These are phyloP conservation scores for Hermaeophaga mercurialis DNA, from an alignment of 2,888 invertebrate genomes.

Conservation along the genomic window DNA sequence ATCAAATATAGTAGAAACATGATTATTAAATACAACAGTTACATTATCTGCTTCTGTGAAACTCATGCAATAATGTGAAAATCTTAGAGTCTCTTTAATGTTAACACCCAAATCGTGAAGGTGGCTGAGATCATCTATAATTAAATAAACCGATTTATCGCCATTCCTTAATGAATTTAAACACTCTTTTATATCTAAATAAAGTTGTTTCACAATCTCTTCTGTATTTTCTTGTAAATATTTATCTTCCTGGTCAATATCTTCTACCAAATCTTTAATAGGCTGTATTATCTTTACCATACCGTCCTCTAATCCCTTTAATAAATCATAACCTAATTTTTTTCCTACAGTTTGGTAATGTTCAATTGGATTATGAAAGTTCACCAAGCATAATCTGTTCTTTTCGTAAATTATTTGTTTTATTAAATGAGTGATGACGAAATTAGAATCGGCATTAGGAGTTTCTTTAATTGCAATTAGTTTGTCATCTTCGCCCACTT, in stretches of 20 bases:
- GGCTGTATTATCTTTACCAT: slow-evolving; percentile 62
- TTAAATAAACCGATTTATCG: slow-evolving; percentile 54
- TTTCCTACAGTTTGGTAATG: slow-evolving; percentile 78
- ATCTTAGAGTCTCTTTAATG: slow-evolving; percentile 60
- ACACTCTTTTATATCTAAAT: slow-evolving; percentile 56
- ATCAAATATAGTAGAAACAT: slow-evolving; percentile 64
- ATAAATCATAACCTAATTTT: slow-evolving; percentile 74
- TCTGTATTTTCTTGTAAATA: slow-evolving; percentile 46
- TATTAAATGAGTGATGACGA: slow-evolving; percentile 70
- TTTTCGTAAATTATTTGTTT: slow-evolving; percentile 70
- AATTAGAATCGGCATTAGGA: slow-evolving; percentile 73
- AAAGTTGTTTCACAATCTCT: slow-evolving; percentile 56
- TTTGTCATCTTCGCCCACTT: slow-evolving; percentile 66
- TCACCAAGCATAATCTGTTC: slow-evolving; percentile 66
- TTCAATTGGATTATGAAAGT: slow-evolving; percentile 71
- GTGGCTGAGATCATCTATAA: slow-evolving; percentile 76
- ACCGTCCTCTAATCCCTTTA: slow-evolving; percentile 58
- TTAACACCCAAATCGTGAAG: slow-evolving; percentile 68
- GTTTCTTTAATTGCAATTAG: slow-evolving; percentile 72
- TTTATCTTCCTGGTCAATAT: slow-evolving; percentile 52
- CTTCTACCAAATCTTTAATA: slow-evolving; percentile 58
- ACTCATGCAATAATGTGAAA: slow-evolving; percentile 60
- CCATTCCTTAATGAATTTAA: slow-evolving; percentile 32
- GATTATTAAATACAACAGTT: slow-evolving; percentile 64
- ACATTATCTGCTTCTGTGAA: slow-evolving; percentile 54